Conservation (phyloP, 2,113 vertebrate genomes). For the Oreotrochilus melanogaster region DNA sequence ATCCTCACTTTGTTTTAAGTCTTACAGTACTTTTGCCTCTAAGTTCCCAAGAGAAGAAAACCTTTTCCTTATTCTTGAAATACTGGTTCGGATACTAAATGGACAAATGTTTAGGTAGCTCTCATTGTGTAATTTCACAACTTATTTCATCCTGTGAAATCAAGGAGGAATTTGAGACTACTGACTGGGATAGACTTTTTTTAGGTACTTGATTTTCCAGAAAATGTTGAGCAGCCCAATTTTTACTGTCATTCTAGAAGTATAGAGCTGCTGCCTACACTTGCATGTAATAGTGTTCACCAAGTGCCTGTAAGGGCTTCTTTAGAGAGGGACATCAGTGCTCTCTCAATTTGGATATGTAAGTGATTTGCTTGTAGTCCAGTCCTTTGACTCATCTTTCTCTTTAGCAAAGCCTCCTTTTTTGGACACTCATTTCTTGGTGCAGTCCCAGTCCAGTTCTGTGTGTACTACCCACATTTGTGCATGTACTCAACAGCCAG, state of each 20-base stretch:
- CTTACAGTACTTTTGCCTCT: not conserved
- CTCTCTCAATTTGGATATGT: not conserved
- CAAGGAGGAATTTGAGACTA: not conserved
- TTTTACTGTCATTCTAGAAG: not conserved
- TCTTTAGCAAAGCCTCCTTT: not conserved
- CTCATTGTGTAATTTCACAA: not conserved
- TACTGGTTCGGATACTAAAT: not conserved
- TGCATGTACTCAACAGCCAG: not conserved
- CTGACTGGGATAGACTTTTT: not conserved
- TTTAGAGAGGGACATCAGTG: not conserved
- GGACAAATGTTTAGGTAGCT: not conserved
- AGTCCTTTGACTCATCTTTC: not conserved
- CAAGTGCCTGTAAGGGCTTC: not conserved
- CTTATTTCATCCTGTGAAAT: not conserved
- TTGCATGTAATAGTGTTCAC: not conserved
- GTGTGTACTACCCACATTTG: not conserved
- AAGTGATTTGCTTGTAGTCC: not conserved
- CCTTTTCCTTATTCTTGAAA: not conserved
- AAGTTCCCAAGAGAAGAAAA: not conserved
- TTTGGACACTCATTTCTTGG: not conserved
- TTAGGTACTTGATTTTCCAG: not conserved
- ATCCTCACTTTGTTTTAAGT: not conserved
- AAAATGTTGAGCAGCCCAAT: not conserved
- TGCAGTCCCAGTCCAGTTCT: not conserved
- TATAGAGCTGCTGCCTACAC: not conserved